Conservation (phyloP, 1,140 invertebrate species). For the Solenopsis fugax region DNA sequence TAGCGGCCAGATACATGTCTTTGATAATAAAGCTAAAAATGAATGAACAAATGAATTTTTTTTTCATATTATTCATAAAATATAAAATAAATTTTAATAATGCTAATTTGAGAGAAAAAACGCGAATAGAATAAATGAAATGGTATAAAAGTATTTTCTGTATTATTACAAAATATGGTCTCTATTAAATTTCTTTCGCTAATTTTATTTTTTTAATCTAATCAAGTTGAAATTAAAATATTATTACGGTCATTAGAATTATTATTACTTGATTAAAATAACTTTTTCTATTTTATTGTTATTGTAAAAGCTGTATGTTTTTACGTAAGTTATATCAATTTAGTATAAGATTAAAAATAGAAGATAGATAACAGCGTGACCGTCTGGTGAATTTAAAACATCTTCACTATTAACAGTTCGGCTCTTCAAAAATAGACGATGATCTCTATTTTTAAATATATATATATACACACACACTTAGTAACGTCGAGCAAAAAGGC, state of each 20-base stretch:
- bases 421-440: slow-evolving; percentile 33
- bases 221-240: background rate
- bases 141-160: background rate
- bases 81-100: background rate
- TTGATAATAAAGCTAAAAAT: background rate
- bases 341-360: background rate
- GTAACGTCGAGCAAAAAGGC: background rate
- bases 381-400: slow-evolving; percentile 23
- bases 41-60: background rate
- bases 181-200: background rate
- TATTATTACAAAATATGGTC: background rate
- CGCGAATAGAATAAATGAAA: background rate
- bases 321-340: no score
- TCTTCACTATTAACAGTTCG: slow-evolving; percentile 15
- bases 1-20: background rate
- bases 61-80: background rate
- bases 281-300: background rate
- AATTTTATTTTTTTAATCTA: background rate
- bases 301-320: background rate
- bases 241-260: background rate
- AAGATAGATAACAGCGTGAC: background rate
- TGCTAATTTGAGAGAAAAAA: background rate
- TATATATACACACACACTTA: background rate
- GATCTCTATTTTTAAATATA: slow-evolving; percentile 46
- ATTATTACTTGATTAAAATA: background rate